A percentile compares a stretch with the other conserved stretches of the same genome.
Conservation (phyloP, 2,113 vertebrate genomes). For the Meleagris gallopavo region DNA sequence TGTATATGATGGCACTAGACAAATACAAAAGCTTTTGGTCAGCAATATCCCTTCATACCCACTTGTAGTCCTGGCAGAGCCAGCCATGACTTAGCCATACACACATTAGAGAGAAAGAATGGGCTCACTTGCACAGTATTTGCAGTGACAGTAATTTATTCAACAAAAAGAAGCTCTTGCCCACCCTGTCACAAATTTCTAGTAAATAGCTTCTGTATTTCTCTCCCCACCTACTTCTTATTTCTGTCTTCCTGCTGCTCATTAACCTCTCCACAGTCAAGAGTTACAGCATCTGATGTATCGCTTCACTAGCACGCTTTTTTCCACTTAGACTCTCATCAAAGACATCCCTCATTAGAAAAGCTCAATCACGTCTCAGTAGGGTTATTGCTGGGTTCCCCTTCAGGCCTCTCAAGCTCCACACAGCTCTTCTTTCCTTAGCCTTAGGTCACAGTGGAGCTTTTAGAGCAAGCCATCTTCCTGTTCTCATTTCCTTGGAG, state of each 20-base stretch:
- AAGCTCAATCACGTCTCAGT: not conserved
- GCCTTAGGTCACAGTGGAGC: not conserved
- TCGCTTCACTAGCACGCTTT: not conserved
- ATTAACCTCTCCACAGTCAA: not conserved
- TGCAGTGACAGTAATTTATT: conserved; percentile 24
- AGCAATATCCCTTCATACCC: not conserved
- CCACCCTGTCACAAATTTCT: not conserved
- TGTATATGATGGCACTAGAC: fast-evolving
- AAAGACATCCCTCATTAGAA: not conserved
- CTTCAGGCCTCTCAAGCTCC: not conserved
- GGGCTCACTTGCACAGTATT: not conserved
- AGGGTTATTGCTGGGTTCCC: not conserved
- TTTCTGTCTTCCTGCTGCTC: not conserved
- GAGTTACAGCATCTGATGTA: not conserved
- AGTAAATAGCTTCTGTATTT: conserved; percentile 14
- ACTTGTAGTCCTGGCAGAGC: not conserved
- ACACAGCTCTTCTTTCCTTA: not conserved
- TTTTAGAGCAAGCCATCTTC: not conserved
- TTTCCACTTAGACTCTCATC: not conserved
- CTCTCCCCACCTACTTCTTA: not conserved
- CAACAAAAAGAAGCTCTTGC: conserved; percentile 3
- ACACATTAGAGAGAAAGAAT: not conserved
- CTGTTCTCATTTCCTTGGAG: not conserved
- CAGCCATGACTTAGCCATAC: not conserved
- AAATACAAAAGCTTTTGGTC: not conserved